Base-by-base conservation (phyloP, 1,140 invertebrate species). In the Papilio dardanus region DNA sequence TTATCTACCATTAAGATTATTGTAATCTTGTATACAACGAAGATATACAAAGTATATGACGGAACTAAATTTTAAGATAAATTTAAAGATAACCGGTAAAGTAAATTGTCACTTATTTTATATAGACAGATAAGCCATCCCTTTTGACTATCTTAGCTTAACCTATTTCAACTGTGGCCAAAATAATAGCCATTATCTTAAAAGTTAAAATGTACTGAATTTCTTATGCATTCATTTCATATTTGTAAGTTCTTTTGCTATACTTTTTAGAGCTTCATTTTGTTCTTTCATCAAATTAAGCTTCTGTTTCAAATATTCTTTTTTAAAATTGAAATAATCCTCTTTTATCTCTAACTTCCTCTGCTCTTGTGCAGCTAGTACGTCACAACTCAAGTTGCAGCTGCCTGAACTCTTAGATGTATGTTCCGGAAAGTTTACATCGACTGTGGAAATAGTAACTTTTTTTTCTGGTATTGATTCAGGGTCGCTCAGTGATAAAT, bases 271-370 rank as follows among this genome's bases (percentile, higher is more conserved):
- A n/a, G 91, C 90, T 54, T 92, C 88, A 37, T 89, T 91, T 77
- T 92, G 91, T 77, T 90, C 88, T 74, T 89, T 88, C 69, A 92
- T 79, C 28, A 91, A 62, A 76, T 85, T 86, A 68, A 92, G 76
- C 65, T 93, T 93, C 76, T 93, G 86, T 75, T 77, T 88, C 21
- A 93, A 81, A 82, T 93, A 93, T 54, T 90, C 86, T 71, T 93
- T 93, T 81, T 92, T 93, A 71, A 92, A 93, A 75, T 85, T 89
- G 8, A 90, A 81, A 82, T 89, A 93, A 66, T 92, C 90, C 78
- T 91, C 88, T 75, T 93, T 93, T 5, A 93, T 80, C 58, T 91
- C 81, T 71, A 89, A 78, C 76, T 92, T 93, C 73, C 79, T 82
- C 76, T 88, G 83, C 76, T 93, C 91, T 33, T 86, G 84, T 3